A percentile compares a stretch with the other conserved stretches of the same genome.
Evolutionary conservation across 2,797 vertebrate species (phyloP).

Genomic region (Nyctalus aviator): DNA sequence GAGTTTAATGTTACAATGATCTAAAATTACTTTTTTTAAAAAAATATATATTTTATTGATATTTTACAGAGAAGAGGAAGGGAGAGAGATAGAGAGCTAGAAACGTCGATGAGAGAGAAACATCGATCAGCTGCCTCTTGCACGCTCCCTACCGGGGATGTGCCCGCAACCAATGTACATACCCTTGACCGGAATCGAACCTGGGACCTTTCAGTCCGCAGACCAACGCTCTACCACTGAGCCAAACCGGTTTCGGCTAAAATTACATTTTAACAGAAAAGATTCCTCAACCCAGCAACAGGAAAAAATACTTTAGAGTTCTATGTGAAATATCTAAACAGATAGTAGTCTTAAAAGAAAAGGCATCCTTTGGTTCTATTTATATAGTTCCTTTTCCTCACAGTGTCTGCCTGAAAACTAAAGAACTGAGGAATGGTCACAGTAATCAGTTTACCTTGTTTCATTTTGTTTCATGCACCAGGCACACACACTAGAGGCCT

Average conservation of each 20-base stretch:
- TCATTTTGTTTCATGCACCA: background rate
- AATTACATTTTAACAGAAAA: constrained; percentile 61
- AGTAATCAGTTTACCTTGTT: background rate
- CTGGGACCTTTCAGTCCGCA: too few relatives aligned
- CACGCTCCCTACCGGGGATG: too few relatives aligned
- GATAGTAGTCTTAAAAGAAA: constrained; percentile 20
- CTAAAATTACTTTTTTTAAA: constrained; percentile 54
- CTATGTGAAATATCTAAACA: constrained; percentile 26
- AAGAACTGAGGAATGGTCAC: background rate
- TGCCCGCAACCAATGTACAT: too few relatives aligned
- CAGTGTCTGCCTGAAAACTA: background rate
- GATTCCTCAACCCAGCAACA: constrained; percentile 1
- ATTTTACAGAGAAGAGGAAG: too few relatives aligned
- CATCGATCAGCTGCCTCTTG: too few relatives aligned
- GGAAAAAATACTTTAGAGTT: constrained; percentile 56
- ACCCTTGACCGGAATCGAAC: too few relatives aligned
- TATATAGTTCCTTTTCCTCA: background rate
- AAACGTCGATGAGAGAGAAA: too few relatives aligned
- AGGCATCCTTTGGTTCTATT: background rate
- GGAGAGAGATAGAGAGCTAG: too few relatives aligned
- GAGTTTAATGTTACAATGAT: constrained; percentile 48
- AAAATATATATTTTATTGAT: too few relatives aligned
- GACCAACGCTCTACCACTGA: too few relatives aligned
- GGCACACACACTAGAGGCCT: too few relatives aligned
- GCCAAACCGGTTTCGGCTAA: too few relatives aligned